phyloP scores from a whole-genome alignment of 53 echinoderm and acorn worm species.

The Hippasteria phrygiana region DNA sequence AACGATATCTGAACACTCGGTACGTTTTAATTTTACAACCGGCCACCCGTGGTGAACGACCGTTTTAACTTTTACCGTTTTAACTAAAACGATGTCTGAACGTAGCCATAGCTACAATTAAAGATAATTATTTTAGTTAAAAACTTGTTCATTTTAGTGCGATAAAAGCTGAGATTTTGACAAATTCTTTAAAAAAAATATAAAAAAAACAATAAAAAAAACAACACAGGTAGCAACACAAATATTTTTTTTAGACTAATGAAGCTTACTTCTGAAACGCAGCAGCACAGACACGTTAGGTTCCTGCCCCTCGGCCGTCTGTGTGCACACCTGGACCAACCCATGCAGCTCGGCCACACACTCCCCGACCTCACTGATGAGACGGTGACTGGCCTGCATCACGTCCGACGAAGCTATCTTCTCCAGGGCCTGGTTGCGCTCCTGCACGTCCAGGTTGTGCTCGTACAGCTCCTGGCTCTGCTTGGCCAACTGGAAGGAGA shows the following conservation, averaged over 20 bases:
- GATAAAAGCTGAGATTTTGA: no score
- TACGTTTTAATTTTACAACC: no score
- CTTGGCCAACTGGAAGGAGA: constrained; percentile 74
- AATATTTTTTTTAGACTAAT: neutral
- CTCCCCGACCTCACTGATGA: constrained; percentile 73
- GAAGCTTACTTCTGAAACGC: constrained; percentile 84
- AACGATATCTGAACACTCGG: no score
- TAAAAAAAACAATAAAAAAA: no score
- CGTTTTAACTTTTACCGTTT: no score
- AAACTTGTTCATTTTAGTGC: no score
- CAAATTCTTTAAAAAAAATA: no score
- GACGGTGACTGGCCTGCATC: constrained; percentile 64
- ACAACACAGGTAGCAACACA: no score
- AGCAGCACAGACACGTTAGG: constrained; percentile 90
- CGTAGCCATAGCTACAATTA: no score
- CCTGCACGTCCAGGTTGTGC: constrained; percentile 86
- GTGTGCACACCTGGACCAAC: constrained; percentile 78
- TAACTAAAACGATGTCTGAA: no score
- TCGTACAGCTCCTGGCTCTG: constrained; percentile 95
- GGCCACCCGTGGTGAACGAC: no score
- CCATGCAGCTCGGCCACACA: constrained; percentile 85
- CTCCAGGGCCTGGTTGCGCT: constrained; percentile 81
- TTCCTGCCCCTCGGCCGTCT: constrained; percentile 87
- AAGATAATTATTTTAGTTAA: no score
- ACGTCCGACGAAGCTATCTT: constrained; percentile 73